phyloP scores from a whole-genome alignment of 2,797 vertebrate species.

The Salmo trutta region DNA sequence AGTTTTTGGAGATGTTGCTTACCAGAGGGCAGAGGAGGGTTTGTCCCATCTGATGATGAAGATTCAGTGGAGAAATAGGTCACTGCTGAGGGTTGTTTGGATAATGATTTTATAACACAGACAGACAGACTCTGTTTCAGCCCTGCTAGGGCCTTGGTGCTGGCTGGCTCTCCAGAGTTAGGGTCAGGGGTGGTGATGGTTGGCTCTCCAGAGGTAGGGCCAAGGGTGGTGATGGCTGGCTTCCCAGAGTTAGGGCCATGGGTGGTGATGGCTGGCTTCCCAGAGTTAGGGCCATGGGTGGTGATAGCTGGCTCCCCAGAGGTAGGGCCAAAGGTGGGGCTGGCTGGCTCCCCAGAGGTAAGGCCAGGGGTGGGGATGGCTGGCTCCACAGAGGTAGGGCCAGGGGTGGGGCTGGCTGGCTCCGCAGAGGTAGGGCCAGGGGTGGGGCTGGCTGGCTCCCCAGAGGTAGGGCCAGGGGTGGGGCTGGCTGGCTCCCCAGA shows the following conservation, averaged over 20 bases:
- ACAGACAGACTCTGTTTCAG: slow-evolving; percentile 47
- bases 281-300: not conserved
- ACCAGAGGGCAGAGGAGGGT: slow-evolving; percentile 66
- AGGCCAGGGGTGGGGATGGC: slow-evolving; percentile 34
- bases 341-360: slow-evolving; percentile 28
- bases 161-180: slow-evolving; percentile 28
- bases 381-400: slow-evolving; percentile 27
- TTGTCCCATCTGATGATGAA: slow-evolving; percentile 44
- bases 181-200: not conserved
- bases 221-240: slow-evolving; percentile 2
- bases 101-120: slow-evolving; percentile 24
- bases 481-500: slow-evolving; percentile 31
- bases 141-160: not conserved
- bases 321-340: slow-evolving; percentile 25
- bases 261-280: slow-evolving; percentile 1
- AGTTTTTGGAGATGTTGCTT: slow-evolving; percentile 10
- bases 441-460: slow-evolving; percentile 31
- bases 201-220: slow-evolving; percentile 30
- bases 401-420: slow-evolving; percentile 17
- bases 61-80: slow-evolving; percentile 38
- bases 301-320: not conserved
- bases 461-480: slow-evolving; percentile 39
- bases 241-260: slow-evolving; percentile 18
- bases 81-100: slow-evolving; percentile 42
- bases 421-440: not conserved